These are phyloP conservation scores for Odontamblyopus rebecca DNA, from an alignment of 2,797 vertebrate genomes.

Conservation along the genomic window DNA sequence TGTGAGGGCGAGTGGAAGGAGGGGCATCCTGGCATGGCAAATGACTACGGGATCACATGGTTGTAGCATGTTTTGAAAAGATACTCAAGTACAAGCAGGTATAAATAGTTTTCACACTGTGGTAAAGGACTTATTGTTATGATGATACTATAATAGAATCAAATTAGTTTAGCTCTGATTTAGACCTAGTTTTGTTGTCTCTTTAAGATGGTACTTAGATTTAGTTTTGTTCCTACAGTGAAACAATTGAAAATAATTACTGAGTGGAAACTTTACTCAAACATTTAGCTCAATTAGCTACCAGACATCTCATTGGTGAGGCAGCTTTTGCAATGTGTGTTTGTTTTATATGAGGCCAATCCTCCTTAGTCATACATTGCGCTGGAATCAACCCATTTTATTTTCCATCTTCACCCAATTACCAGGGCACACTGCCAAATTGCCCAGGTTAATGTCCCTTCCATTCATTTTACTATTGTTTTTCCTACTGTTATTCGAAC, in stretches of 20 bases:
- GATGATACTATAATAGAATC: background rate
- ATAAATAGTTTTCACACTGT: conserved; percentile 25
- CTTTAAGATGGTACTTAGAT: background rate
- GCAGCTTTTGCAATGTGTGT: conserved; percentile 3
- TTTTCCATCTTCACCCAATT: conserved; percentile 5
- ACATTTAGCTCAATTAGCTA: background rate
- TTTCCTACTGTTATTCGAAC: conserved; percentile 37
- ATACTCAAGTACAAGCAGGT: conserved; percentile 46
- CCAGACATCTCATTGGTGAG: background rate
- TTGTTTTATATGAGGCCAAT: conserved; percentile 6
- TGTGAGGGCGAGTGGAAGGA: conserved; percentile 26
- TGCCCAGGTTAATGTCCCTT: background rate
- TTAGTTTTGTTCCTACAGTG: background rate
- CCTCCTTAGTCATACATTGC: conserved; percentile 1
- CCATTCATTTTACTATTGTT: conserved; percentile 8
- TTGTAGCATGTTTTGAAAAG: conserved; percentile 65
- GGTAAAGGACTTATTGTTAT: background rate
- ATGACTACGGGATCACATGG: conserved; percentile 55
- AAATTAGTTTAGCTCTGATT: background rate
- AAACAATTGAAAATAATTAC: background rate
- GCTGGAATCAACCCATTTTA: background rate
- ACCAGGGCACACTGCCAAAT: conserved; percentile 1
- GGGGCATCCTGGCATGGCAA: conserved; percentile 48
- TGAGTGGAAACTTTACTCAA: conserved; percentile 14
- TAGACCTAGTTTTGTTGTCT: background rate